Base-by-base conservation (phyloP, 2,888 invertebrate species). In the Ferdinandea cuprea region DNA sequence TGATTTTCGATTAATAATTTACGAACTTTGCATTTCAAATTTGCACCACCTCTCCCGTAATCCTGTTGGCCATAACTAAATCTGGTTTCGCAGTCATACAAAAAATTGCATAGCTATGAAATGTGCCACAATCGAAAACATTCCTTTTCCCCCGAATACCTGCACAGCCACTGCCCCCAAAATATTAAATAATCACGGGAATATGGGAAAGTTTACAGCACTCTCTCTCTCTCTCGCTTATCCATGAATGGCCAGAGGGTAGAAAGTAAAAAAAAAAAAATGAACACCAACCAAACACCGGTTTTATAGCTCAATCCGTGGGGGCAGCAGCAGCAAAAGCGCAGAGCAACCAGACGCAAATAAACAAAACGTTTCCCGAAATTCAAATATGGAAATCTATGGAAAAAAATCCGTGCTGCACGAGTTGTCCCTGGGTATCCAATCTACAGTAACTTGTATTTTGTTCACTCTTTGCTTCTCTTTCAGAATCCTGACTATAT, bases 311-410 rank as follows among this genome's bases (percentile, higher is more conserved):
- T 44, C 35, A 76, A 15, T 50, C 28, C 40, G 25, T 46, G 32
- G 44, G 35, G 44, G 28, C 46, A 52, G 44, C 15, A 32, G 30
- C n/a, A n/a, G 25, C 25, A 25, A 25, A 32, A 32, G 32, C 15
- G 15, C 32, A 32, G 32, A 11, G 5, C 8, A 50, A 44, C 19
- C 37, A 46, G 69, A 78, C 19, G 25, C 58, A 76, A 81, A 69
- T 65, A 69, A 76, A 81, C 58, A 65, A 69, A 74, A 46, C 19
- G 35, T 35, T 74, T 15, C 59, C 35, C 66, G 28, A 80, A 80
- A 76, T 76, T 65, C 80, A 71, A 81, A 78, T 77, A 77, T 42
- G 44, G 63, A 74, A 63, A 74, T 80, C 63, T 63, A 32, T 69
- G 69, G 44, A 81, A 76, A 81, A 76, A 76, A 79, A 68, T 65